These are phyloP conservation scores for Anoura caudifer DNA, from an alignment of 2,113 vertebrate genomes.

Conservation along the genomic window DNA sequence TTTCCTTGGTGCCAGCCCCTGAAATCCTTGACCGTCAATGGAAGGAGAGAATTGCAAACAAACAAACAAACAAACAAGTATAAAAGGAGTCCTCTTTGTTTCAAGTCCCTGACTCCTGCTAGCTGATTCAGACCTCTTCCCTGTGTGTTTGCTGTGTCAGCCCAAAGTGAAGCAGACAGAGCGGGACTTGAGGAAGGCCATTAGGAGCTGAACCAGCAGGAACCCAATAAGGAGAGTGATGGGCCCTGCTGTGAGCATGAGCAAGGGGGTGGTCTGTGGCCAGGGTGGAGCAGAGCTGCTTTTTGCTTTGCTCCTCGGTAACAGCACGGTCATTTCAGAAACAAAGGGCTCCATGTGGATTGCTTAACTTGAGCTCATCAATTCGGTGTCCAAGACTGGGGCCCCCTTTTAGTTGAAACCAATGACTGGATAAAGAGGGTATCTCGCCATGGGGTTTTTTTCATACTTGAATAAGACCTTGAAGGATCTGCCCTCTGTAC, in stretches of 20 bases:
- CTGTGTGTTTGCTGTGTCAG: not conserved
- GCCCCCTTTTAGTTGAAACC: not conserved
- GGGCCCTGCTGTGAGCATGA: not conserved
- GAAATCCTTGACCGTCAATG: not conserved
- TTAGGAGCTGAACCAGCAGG: not conserved
- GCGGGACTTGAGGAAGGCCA: constrained; percentile 25
- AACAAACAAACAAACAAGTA: not conserved
- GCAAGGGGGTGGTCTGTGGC: not conserved
- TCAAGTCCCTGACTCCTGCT: constrained; percentile 33
- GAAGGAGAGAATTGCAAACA: constrained; percentile 29
- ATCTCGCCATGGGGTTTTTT: not conserved
- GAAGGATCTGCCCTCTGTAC: not conserved
- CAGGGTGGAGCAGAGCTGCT: not conserved
- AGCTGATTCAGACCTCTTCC: not conserved
- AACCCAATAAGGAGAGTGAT: not conserved
- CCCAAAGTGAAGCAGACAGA: not conserved
- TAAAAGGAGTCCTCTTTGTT: constrained; percentile 50
- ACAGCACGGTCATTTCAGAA: not conserved
- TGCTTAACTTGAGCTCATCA: not conserved
- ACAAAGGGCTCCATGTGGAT: not conserved
- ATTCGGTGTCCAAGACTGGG: not conserved
- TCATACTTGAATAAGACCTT: not conserved
- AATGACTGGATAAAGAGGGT: not conserved
- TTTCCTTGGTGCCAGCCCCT: not conserved
- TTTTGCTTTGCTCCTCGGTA: not conserved